phyloP scores from a whole-genome alignment of 92 coral and sea anemone genomes.

The Plumapathes pennacea region DNA sequence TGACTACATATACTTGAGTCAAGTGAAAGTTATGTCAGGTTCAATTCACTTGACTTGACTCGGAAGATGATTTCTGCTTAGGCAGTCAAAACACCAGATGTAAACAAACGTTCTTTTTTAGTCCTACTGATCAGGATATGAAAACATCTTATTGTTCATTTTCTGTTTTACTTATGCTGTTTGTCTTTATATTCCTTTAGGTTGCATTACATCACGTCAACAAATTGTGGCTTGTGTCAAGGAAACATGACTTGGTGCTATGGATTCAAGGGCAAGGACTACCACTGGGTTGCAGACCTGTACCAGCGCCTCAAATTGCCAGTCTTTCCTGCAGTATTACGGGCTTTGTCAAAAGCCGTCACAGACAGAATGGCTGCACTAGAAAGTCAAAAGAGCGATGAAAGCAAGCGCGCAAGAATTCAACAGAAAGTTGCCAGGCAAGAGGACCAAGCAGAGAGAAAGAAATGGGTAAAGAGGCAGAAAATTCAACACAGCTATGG shows the following conservation, averaged over 20 bases:
- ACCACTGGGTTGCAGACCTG: conserved; percentile 59
- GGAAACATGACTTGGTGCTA: conserved; percentile 67
- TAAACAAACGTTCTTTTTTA: too few relatives aligned
- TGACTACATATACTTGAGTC: too few relatives aligned
- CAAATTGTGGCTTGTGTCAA: conserved; percentile 57
- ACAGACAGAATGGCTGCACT: conserved; percentile 9
- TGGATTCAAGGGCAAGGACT: conserved; percentile 17
- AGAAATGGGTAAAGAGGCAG: conserved; percentile 49
- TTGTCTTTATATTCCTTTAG: conserved; percentile 5
- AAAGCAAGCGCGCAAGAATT: conserved; percentile 19
- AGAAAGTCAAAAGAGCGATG: conserved; percentile 10
- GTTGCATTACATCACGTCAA: conserved; percentile 61
- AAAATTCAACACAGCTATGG: conserved; percentile 48
- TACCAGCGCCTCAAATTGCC: conserved; percentile 55
- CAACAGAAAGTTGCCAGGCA: conserved; percentile 25
- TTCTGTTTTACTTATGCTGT: too few relatives aligned
- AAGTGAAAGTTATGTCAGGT: too few relatives aligned
- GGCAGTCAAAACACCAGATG: too few relatives aligned
- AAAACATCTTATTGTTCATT: too few relatives aligned
- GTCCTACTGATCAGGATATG: too few relatives aligned
- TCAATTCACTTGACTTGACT: too few relatives aligned
- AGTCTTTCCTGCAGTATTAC: conserved; percentile 37
- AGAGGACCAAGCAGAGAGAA: conserved; percentile 57
- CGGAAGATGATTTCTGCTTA: too few relatives aligned
- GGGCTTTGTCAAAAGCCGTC: conserved; percentile 37